phyloP scores from a whole-genome alignment of 2,797 vertebrate species.

The Glossophaga mutica region DNA sequence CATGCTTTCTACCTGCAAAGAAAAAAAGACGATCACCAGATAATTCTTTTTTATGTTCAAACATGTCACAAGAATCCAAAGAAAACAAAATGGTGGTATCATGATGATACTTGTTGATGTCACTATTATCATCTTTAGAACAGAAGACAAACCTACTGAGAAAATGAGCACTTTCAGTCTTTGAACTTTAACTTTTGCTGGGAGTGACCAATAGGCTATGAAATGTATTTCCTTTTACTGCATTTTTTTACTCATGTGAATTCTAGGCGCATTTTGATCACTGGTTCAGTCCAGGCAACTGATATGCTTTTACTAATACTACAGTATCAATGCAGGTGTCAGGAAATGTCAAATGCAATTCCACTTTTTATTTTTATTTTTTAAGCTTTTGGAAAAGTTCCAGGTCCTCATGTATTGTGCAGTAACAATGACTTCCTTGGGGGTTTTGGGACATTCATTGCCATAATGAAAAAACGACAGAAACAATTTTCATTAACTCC shows the following conservation, averaged over 20 bases:
- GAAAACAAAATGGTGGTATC: not conserved
- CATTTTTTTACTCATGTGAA: slow-evolving; percentile 88
- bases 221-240: slow-evolving; percentile 92
- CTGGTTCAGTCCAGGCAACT: slow-evolving; percentile 89
- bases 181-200: slow-evolving; percentile 55
- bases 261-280: slow-evolving; percentile 93
- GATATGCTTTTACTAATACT: slow-evolving; percentile 86
- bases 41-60: not conserved
- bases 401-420: slow-evolving; percentile 93
- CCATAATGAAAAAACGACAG: slow-evolving; percentile 82
- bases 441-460: slow-evolving; percentile 82
- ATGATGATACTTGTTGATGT: slow-evolving; percentile 98
- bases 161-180: slow-evolving; percentile 91
- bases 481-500: slow-evolving; percentile 78
- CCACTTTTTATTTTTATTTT: slow-evolving; percentile 82
- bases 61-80: not conserved
- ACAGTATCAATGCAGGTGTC: slow-evolving; percentile 88
- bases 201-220: slow-evolving; percentile 92
- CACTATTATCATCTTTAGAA: slow-evolving; percentile 88
- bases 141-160: slow-evolving; percentile 97
- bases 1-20: slow-evolving; percentile 99
- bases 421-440: slow-evolving; percentile 88
- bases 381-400: slow-evolving; percentile 86
- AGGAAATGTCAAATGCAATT: slow-evolving; percentile 82
- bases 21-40: slow-evolving; percentile 84